Percentiles rank a stretch among this genome's conserved stretches.
Conservation (phyloP, 2,888 invertebrate species). For the Xanthorhoe spadicearia region DNA sequence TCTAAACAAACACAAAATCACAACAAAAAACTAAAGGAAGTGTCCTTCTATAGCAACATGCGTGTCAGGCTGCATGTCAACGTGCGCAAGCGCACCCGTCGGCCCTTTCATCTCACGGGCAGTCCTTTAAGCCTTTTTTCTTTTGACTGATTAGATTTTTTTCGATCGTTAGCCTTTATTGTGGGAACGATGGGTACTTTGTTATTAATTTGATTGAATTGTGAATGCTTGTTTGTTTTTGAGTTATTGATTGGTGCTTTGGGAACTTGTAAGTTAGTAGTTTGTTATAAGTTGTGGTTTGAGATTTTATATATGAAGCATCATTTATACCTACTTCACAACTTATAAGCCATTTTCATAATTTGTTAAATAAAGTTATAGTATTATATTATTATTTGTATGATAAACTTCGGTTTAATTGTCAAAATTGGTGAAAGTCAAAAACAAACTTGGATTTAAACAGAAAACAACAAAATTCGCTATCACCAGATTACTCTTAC, state of each 20-base stretch:
- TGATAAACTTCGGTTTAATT: too few species aligned
- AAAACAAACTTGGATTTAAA: too few species aligned
- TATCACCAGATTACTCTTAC: too few species aligned
- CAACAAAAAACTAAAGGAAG: conserved; percentile 59
- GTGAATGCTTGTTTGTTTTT: conserved; percentile 62
- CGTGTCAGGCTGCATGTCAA: conserved; percentile 61
- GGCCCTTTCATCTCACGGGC: conserved; percentile 76
- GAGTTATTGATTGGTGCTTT: conserved; percentile 39
- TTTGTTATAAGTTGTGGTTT: background rate
- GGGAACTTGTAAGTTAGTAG: background rate
- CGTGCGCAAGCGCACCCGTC: conserved; percentile 64
- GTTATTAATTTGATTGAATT: conserved; percentile 75
- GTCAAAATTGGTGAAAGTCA: too few species aligned
- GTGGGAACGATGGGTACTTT: conserved; percentile 71
- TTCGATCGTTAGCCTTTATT: conserved; percentile 69
- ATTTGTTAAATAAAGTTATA: too few species aligned
- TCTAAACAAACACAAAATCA: conserved; percentile 26
- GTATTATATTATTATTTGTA: too few species aligned
- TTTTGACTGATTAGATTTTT: conserved; percentile 70
- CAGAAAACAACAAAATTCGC: background rate
- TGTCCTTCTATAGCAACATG: conserved; percentile 71
- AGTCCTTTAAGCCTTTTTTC: conserved; percentile 64
- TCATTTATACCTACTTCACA: too few species aligned
- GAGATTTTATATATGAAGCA: background rate
- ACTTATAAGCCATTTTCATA: too few species aligned